Conservation (phyloP, 1,140 invertebrate species). For the Caerostris extrusa region DNA sequence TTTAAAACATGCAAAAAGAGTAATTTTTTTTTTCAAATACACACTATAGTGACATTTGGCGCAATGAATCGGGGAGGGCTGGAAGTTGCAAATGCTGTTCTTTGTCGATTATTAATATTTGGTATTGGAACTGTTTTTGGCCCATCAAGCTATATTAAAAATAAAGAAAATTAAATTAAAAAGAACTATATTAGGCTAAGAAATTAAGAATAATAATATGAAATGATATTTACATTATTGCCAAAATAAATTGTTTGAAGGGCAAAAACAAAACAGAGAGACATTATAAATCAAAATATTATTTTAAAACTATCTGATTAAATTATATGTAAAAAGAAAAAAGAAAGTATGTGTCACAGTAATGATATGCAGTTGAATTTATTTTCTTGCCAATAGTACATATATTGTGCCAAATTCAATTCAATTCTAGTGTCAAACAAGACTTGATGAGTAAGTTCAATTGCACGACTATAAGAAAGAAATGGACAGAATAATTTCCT, state of each 20-base stretch:
- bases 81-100: background rate
- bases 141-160: background rate
- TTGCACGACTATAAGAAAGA: too few relatives aligned
- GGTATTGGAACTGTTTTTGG: background rate
- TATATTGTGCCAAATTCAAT: too few relatives aligned
- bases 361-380: too few relatives aligned
- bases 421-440: too few relatives aligned
- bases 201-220: background rate
- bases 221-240: background rate
- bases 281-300: background rate
- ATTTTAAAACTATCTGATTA: too few relatives aligned
- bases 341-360: too few relatives aligned
- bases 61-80: background rate
- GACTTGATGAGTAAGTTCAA: too few relatives aligned
- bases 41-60: constrained; percentile 3
- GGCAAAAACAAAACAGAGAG: background rate
- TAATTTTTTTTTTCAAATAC: background rate
- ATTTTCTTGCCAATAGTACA: too few relatives aligned
- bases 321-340: too few relatives aligned
- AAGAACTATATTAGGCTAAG: background rate
- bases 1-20: background rate
- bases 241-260: background rate
- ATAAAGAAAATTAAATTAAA: background rate
- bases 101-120: constrained; percentile 1
- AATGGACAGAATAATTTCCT: too few relatives aligned